phyloP scores from a whole-genome alignment of 64 coral and sea anemone species.

The Pachyseris speciosa region DNA sequence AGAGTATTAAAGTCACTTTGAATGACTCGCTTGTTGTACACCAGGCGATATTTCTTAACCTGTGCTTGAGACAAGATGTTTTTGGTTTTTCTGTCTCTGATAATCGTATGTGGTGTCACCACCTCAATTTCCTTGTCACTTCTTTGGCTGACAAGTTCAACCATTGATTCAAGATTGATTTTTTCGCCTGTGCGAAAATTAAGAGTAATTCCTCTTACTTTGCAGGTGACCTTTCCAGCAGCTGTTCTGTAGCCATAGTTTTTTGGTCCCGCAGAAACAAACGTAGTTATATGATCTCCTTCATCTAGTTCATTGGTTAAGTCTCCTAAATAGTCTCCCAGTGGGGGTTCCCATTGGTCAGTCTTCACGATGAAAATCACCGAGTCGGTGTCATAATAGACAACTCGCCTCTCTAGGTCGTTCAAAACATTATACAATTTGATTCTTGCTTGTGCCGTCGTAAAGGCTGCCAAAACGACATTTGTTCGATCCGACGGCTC shows the following conservation, averaged over 20 bases:
- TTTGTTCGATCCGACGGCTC: background rate
- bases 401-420: background rate
- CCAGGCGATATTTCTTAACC: slow-evolving; percentile 5
- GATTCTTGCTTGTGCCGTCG: slow-evolving; percentile 46
- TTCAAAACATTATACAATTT: slow-evolving; percentile 43
- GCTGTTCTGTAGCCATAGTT: slow-evolving; percentile 20
- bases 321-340: slow-evolving; percentile 25
- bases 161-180: slow-evolving; percentile 40
- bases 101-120: slow-evolving; percentile 18
- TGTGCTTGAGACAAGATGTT: background rate
- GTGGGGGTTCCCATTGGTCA: slow-evolving; percentile 21
- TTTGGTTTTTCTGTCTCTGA: slow-evolving; percentile 13
- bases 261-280: slow-evolving; percentile 58
- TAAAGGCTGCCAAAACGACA: slow-evolving; percentile 56
- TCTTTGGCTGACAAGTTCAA: background rate
- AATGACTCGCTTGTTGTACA: slow-evolving; percentile 34
- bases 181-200: background rate
- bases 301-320: slow-evolving; percentile 7
- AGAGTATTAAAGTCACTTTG: background rate
- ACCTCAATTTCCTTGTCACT: slow-evolving; percentile 3
- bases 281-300: background rate
- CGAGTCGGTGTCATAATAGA: slow-evolving; percentile 66
- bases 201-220: slow-evolving; percentile 21
- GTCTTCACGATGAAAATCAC: slow-evolving; percentile 30
- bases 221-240: background rate